Conservation (phyloP, 2,113 vertebrate genomes). For the Siniperca knerii region DNA sequence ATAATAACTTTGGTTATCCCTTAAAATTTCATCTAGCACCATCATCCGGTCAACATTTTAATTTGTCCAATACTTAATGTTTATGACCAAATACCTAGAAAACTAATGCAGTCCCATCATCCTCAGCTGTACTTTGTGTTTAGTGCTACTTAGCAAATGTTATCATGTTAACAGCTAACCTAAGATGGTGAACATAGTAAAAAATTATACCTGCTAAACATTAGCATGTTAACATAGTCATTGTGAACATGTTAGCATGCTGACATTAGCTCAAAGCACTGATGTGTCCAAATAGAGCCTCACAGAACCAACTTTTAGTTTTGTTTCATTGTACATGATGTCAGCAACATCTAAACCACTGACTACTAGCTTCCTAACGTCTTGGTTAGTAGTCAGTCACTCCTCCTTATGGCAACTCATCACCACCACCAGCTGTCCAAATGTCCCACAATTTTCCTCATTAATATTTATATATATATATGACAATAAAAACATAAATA, state of each 20-base stretch:
- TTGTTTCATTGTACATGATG: no score
- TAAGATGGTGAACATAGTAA: neutral
- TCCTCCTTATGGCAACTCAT: neutral
- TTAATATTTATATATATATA: neutral
- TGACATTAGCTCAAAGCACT: neutral
- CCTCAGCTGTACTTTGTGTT: no score
- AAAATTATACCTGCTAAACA: neutral
- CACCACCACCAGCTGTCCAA: neutral
- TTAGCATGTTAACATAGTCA: neutral
- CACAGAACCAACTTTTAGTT: neutral
- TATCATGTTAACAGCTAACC: no score
- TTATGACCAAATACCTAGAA: no score
- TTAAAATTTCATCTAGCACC: no score
- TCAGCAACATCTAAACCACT: no score
- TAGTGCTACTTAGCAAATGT: no score
- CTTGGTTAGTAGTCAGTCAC: neutral
- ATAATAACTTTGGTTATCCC: no score
- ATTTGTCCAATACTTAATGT: no score
- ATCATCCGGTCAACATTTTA: no score
- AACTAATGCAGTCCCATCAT: no score
- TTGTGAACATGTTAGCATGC: neutral
- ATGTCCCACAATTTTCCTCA: neutral
- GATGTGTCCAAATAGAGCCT: neutral
- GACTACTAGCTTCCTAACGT: neutral
- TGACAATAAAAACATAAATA: neutral